Base-by-base conservation (phyloP, 2,113 vertebrate species). In the Alaudala cheleensis region DNA sequence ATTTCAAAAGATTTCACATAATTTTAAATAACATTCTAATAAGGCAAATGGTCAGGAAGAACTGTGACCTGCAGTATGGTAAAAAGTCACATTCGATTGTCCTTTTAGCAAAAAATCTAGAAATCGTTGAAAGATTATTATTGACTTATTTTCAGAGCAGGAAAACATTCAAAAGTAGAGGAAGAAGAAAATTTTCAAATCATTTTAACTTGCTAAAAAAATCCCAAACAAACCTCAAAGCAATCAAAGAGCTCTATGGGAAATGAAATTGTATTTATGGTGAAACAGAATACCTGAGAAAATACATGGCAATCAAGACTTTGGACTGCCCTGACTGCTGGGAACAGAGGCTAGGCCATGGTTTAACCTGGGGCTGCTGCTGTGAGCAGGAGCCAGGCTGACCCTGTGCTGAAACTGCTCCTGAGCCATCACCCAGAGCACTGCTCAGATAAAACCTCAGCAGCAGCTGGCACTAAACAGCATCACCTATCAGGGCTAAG, bases 21-120 rank as follows among this genome's bases (percentile, higher is more conserved):
- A 50, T 31, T 95, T 97, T 83, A 96, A 96, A 90, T 77, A 79
- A 42, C 58, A 44, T 97, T 74, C 47, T 88, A 93, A 34, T 70
- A 92, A 56, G 16, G 72, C 45, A 96, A 90, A 78, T 39, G 69
- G 72, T 85, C 69, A 86, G 90, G 90, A 95, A 54, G 64, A 90
- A 85, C 88, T n/a, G 77, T 71, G 86, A 95, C 85, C 50, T 65
- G 44, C 57, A 77, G n/a, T 23, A 34, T 8, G 45, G 26, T 58
- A 44, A 57, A 87, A 84, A 71, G 34, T 86, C 90, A 86, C 69
- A 70, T 58, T 39, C 71, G 82, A 77, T 10, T 19, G 22, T 83
- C 56, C 40, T 67, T 87, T 74, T 56, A 88, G 69, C 49, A 78
- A 33, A 49, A 50, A 53, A 86, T 15, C 47, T 57, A 50, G 34